Percentiles rank a stretch among this genome's conserved stretches.
phyloP scores from a whole-genome alignment of 2,113 vertebrate genomes.

The Bambusicola thoracicus region DNA sequence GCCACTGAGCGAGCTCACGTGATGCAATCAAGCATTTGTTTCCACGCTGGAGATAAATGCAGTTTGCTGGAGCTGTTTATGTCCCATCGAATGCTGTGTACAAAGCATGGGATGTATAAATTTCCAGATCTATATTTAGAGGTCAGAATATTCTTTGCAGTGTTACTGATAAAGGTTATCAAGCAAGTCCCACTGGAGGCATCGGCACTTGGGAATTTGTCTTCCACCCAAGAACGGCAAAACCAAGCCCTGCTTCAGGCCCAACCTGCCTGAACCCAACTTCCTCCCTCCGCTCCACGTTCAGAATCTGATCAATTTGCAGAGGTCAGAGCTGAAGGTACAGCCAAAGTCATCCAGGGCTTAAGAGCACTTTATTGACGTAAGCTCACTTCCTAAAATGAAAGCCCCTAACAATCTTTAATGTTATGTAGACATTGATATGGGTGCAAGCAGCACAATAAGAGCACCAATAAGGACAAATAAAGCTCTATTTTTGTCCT shows the following conservation, averaged over 20 bases:
- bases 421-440: conserved; percentile 6
- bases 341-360: conserved; percentile 39
- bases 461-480: background rate
- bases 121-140: conserved; percentile 72
- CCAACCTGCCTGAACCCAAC: background rate
- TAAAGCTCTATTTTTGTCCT: conserved; percentile 2
- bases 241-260: conserved; percentile 4
- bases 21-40: conserved; percentile 71
- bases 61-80: conserved; percentile 59
- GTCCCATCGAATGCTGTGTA: conserved; percentile 35
- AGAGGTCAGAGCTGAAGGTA: conserved; percentile 31
- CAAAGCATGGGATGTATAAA: conserved; percentile 65
- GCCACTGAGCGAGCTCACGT: conserved; percentile 52
- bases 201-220: background rate
- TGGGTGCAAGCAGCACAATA: background rate
- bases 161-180: conserved; percentile 66
- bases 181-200: conserved; percentile 21
- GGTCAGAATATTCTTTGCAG: conserved; percentile 47
- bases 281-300: background rate
- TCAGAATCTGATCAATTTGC: conserved; percentile 22
- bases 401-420: conserved; percentile 47
- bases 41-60: conserved; percentile 70
- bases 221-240: conserved; percentile 16
- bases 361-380: conserved; percentile 54
- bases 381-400: conserved; percentile 42